Percentiles rank a stretch among this genome's conserved stretches.
Conservation (phyloP, 1,140 invertebrate genomes). For the Cyphomyrmex costatus region DNA sequence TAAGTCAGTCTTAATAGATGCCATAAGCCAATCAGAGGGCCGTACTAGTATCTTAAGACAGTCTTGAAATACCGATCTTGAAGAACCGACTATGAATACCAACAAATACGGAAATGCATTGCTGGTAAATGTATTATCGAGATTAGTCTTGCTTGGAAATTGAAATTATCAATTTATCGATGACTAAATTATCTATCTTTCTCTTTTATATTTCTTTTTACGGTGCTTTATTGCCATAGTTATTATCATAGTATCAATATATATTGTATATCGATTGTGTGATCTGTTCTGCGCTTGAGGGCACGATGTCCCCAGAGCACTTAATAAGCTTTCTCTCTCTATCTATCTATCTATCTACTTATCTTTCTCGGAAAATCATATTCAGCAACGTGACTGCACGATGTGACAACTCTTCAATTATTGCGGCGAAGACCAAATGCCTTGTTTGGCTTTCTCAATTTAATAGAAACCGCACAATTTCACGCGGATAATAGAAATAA, state of each 20-base stretch:
- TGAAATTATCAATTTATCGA: not conserved
- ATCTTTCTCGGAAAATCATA: not conserved
- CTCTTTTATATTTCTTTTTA: no score
- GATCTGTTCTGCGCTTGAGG: no score
- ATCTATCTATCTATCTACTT: not conserved
- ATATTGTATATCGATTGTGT: no score
- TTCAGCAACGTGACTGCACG: not conserved
- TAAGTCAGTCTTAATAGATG: no score
- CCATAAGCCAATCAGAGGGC: no score
- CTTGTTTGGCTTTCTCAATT: constrained; percentile 44
- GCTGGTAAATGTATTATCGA: not conserved
- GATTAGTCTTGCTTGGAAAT: not conserved
- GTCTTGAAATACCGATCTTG: no score
- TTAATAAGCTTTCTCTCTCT: not conserved
- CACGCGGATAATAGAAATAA: constrained; percentile 29
- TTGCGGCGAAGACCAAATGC: not conserved
- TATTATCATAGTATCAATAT: no score
- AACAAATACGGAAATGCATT: no score
- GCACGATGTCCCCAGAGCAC: no score
- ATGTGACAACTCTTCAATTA: constrained; percentile 11
- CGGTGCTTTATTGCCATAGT: no score
- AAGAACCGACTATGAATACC: no score
- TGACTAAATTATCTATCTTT: not conserved
- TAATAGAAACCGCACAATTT: constrained; percentile 61
- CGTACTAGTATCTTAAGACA: no score